Conservation (phyloP, 1,140 invertebrate species). For the Bicyclus anynana region DNA sequence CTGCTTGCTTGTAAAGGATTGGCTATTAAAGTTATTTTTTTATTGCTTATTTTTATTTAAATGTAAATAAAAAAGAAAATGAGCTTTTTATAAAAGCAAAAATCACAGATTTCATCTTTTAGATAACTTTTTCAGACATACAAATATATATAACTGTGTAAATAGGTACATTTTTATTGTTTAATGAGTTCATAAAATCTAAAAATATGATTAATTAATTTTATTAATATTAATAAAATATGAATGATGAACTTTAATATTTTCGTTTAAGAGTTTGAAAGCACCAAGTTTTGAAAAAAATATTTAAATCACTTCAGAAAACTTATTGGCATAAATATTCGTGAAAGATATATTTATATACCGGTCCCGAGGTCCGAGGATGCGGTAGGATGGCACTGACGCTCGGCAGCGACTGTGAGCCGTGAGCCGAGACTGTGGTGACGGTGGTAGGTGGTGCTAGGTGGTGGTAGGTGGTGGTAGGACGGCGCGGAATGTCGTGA, state of each 20-base stretch:
- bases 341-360: neutral
- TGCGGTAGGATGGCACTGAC: neutral
- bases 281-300: neutral
- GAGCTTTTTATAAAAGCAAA: too few species aligned
- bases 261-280: neutral
- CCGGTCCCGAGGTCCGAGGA: constrained; percentile 1
- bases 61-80: too few species aligned
- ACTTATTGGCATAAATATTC: neutral
- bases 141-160: too few species aligned
- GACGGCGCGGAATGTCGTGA: constrained; percentile 10
- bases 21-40: too few species aligned
- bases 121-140: too few species aligned
- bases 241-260: neutral
- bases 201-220: neutral
- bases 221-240: neutral
- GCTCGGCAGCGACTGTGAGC: constrained; percentile 1
- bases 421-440: neutral
- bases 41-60: too few species aligned
- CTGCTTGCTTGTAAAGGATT: too few species aligned
- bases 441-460: neutral
- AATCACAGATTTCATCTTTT: too few species aligned
- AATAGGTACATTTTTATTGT: too few species aligned
- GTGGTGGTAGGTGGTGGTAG: neutral
- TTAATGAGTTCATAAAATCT: neutral
- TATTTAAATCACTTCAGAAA: neutral